Evolutionary conservation across 2,797 vertebrate species (phyloP).

Genomic region (Alca torda): DNA sequence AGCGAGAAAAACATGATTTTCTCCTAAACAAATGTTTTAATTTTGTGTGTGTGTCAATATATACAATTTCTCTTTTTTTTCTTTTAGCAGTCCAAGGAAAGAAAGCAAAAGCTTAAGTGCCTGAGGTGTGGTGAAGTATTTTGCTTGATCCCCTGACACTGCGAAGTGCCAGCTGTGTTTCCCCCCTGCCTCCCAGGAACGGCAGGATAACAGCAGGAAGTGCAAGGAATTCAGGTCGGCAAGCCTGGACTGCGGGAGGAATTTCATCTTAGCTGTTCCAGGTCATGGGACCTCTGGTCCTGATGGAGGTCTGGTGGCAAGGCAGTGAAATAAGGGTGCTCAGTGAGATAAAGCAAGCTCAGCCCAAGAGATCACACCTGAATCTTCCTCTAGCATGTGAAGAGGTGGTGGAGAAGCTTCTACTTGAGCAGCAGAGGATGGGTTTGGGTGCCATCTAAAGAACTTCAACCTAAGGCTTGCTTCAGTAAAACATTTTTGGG

Average conservation of each 20-base stretch:
- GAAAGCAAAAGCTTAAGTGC: background rate
- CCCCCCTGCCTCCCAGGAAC: background rate
- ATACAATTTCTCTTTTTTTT: background rate
- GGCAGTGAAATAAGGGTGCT: background rate
- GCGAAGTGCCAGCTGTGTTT: background rate
- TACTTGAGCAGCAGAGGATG: background rate
- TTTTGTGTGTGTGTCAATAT: background rate
- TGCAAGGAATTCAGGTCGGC: background rate
- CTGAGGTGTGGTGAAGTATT: background rate
- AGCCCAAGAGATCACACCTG: background rate
- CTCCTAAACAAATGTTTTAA: background rate
- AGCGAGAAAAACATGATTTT: background rate
- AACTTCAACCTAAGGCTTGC: background rate
- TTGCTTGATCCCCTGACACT: background rate
- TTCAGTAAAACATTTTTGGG: background rate
- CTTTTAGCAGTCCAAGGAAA: background rate
- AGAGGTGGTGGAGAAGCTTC: background rate
- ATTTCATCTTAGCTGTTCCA: background rate
- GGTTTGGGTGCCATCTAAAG: background rate
- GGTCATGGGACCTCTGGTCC: background rate
- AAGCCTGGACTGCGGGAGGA: background rate
- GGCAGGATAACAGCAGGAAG: background rate
- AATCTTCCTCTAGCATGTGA: background rate
- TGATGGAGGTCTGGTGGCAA: background rate
- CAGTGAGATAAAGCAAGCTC: background rate